A percentile compares a stretch with the other conserved stretches of the same genome.
phyloP scores from a whole-genome alignment of 2,797 vertebrate genomes.

The Furcifer pardalis region DNA sequence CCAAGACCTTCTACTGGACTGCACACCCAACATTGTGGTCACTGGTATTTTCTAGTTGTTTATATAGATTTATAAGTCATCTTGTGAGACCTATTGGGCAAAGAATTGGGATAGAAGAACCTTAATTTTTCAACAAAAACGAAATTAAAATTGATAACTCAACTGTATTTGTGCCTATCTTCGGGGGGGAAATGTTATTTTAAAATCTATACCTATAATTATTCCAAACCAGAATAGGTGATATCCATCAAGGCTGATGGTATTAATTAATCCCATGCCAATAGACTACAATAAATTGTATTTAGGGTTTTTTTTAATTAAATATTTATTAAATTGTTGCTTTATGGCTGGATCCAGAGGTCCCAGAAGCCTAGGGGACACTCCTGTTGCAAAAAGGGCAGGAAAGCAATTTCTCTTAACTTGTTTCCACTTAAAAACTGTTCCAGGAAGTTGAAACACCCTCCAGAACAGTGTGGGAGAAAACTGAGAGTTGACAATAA shows the following conservation, averaged over 20 bases:
- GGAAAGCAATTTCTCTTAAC: not conserved
- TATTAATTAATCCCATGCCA: constrained; percentile 26
- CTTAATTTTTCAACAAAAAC: not conserved
- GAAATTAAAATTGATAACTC: not conserved
- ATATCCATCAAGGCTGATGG: not conserved
- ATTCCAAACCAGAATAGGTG: constrained; percentile 2
- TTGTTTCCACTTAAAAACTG: too few species aligned
- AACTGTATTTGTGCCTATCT: not conserved
- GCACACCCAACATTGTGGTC: not conserved
- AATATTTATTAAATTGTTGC: constrained; percentile 18
- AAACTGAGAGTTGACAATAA: not conserved
- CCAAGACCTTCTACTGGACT: not conserved
- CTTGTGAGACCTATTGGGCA: not conserved
- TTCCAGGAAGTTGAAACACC: not conserved
- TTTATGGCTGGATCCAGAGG: not conserved
- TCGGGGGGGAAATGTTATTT: not conserved
- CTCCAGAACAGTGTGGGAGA: not conserved
- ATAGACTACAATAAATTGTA: constrained; percentile 1
- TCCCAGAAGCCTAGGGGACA: not conserved
- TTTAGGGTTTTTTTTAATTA: not conserved
- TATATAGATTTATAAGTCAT: not conserved
- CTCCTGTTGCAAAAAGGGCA: not conserved
- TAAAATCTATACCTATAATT: constrained; percentile 7
- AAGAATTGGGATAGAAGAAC: not conserved
- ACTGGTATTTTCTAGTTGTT: not conserved